phyloP scores from a whole-genome alignment of 2,888 invertebrate genomes.

The Yponomeuta cagnagella region DNA sequence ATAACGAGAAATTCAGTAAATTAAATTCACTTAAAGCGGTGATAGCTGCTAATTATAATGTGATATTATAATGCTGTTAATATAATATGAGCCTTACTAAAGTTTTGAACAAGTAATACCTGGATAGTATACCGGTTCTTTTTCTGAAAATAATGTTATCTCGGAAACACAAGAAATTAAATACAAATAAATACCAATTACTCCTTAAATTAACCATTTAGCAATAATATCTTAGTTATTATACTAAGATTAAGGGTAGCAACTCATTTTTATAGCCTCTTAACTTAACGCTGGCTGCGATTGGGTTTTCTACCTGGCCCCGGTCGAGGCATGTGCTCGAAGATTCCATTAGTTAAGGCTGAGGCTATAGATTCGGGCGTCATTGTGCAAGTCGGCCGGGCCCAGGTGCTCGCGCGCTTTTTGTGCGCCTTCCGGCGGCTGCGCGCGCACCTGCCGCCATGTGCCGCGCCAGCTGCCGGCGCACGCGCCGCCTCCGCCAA shows the following conservation, averaged over 20 bases:
- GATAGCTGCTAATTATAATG: no score
- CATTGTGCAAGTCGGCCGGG: slow-evolving; percentile 61
- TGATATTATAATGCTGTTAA: no score
- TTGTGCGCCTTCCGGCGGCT: slow-evolving; percentile 70
- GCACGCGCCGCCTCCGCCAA: slow-evolving; percentile 25
- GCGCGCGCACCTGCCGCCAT: slow-evolving; percentile 64
- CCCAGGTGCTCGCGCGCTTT: slow-evolving; percentile 69
- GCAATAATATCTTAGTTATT: no score
- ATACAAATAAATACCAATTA: no score
- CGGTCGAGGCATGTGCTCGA: neutral
- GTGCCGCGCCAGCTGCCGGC: slow-evolving; percentile 57
- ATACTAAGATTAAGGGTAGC: no score
- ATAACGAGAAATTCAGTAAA: neutral
- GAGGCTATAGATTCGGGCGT: slow-evolving; percentile 19
- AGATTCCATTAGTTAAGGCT: neutral
- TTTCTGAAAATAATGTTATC: no score
- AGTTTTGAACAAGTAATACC: no score
- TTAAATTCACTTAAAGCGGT: neutral
- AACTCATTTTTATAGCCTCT: no score
- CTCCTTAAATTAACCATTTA: no score
- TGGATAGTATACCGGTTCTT: no score
- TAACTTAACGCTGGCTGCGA: neutral
- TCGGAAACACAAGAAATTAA: no score
- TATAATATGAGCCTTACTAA: no score
- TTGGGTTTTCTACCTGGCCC: neutral